Conservation (phyloP, 2,113 vertebrate species). For the Taurulus bubalis region DNA sequence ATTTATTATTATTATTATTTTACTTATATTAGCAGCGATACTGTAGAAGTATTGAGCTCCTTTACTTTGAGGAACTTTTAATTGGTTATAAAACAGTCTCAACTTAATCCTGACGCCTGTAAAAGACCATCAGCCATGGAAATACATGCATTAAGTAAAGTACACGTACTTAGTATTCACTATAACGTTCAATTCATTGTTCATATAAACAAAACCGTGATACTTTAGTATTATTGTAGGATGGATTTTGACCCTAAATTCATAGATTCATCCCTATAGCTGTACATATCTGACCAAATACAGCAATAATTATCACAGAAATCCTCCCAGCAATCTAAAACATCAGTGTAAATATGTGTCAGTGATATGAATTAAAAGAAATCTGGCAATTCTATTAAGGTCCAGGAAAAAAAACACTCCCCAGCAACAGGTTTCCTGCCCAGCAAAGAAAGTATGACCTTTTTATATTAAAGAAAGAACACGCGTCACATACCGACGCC, state of each 20-base stretch:
- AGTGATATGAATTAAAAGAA: background rate
- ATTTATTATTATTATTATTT: background rate
- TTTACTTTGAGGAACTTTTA: background rate
- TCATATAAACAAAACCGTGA: background rate
- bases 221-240: background rate
- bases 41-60: background rate
- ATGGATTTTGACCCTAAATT: background rate
- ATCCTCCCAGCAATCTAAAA: background rate
- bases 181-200: background rate
- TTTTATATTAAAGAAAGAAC: background rate
- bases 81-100: too few relatives aligned
- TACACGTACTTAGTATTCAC: background rate
- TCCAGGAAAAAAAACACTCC: background rate
- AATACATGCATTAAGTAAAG: background rate
- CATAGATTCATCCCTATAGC: too few relatives aligned
- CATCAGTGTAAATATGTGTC: background rate
- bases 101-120: background rate
- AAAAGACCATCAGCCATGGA: background rate
- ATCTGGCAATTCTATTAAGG: background rate
- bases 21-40: background rate
- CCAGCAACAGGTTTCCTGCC: slow-evolving; percentile 14
- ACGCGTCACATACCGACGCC: background rate
- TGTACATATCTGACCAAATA: background rate
- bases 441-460: background rate
- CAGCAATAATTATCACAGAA: background rate